A percentile compares a stretch with the other conserved stretches of the same genome.
These are phyloP conservation scores for Euphydryas editha DNA, from an alignment of 2,888 invertebrate species.

Conservation along the genomic window DNA sequence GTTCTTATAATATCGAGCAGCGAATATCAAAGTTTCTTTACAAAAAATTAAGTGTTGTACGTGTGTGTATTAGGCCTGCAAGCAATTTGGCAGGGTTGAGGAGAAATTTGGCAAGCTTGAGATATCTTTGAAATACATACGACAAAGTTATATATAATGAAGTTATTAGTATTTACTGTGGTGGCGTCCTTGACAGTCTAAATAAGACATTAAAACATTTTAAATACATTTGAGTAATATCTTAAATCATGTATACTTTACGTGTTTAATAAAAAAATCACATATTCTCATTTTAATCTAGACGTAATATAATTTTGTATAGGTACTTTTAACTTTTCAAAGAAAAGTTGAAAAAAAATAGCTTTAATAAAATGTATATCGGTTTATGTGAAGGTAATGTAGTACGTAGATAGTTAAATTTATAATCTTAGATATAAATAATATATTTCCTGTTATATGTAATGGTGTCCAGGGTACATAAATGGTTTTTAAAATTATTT, in stretches of 20 bases:
- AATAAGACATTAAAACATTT: background rate
- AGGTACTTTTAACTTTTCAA: conserved; percentile 6
- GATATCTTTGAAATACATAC: conserved; percentile 30
- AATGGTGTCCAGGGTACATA: conserved; percentile 11
- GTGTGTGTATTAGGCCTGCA: conserved; percentile 34
- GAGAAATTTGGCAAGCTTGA: conserved; percentile 36
- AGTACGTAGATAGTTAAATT: background rate
- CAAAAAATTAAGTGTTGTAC: conserved; percentile 30
- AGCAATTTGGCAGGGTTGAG: conserved; percentile 36
- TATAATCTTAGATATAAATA: conserved; percentile 3
- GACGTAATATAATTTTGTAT: conserved; percentile 2
- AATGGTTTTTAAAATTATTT: conserved; percentile 8
- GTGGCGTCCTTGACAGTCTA: conserved; percentile 17
- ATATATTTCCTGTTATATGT: background rate
- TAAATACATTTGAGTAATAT: background rate
- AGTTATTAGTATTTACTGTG: conserved; percentile 18
- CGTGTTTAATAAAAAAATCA: background rate
- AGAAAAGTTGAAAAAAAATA: conserved; percentile 7
- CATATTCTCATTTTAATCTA: background rate
- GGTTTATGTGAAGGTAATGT: background rate
- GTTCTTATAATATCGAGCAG: conserved; percentile 11
- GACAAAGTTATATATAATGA: conserved; percentile 26
- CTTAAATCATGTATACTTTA: background rate
- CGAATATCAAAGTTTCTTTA: conserved; percentile 13
- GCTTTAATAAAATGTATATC: conserved; percentile 13